phyloP scores from a whole-genome alignment of 2,797 vertebrate genomes.

The Spinibarbus caldwelli region DNA sequence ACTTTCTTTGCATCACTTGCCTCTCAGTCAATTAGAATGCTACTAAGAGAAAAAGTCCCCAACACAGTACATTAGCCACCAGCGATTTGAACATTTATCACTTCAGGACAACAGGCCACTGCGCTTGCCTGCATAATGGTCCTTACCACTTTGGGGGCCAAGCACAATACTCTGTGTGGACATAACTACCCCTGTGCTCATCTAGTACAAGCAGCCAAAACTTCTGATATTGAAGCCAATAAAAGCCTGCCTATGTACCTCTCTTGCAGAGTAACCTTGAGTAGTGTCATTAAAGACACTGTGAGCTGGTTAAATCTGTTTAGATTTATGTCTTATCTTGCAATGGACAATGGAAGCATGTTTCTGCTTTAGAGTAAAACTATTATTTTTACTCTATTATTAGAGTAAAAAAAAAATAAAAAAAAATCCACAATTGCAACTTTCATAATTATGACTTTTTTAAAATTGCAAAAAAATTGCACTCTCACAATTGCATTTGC shows the following conservation, averaged over 20 bases:
- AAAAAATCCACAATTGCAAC: not conserved
- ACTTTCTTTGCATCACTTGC: slow-evolving; percentile 43
- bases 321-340: not conserved
- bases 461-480: not conserved
- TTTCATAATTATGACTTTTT: too few species aligned
- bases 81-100: slow-evolving; percentile 59
- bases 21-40: slow-evolving; percentile 39
- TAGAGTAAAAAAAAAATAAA: too few species aligned
- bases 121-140: slow-evolving; percentile 15
- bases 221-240: not conserved
- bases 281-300: not conserved
- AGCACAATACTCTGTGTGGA: slow-evolving; percentile 1
- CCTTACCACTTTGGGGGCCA: slow-evolving; percentile 24
- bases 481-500: not conserved
- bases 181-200: slow-evolving; percentile 2
- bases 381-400: not conserved
- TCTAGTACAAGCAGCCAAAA: not conserved
- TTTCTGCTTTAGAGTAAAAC: not conserved
- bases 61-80: slow-evolving; percentile 56
- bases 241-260: not conserved
- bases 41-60: slow-evolving; percentile 39
- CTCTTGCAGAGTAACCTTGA: not conserved
- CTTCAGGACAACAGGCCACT: slow-evolving; percentile 51
- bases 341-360: not conserved
- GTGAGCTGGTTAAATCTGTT: not conserved